Base-by-base conservation (phyloP, 2,888 invertebrate species). In the Tetranychus piercei region DNA sequence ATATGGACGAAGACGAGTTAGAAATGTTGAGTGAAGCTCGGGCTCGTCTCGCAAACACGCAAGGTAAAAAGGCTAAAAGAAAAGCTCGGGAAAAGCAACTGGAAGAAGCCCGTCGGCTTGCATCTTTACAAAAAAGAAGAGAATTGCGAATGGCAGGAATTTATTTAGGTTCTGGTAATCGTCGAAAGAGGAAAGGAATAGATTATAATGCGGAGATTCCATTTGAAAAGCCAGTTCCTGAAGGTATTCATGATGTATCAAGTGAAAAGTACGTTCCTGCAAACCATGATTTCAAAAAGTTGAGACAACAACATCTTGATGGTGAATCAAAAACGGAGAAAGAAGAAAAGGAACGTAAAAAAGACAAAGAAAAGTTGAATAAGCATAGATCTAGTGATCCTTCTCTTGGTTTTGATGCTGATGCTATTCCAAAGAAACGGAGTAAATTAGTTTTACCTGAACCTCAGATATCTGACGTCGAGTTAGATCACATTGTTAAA, bases 21-120 rank as follows among this genome's bases (percentile, higher is more conserved):
- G 99, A 99, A 84, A 99, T 99, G 99, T 84, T 99, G 78, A 96
- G 96, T 0, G 99, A 99, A 84, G 99, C 99, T 0, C 87, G 99
- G 80, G 99, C 99, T 2, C 89, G 99, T 81, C 86, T 99, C 73
- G 99, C 99, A 1, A 99, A 99, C 82, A 99, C 99, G 0, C 96
- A 99, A 81, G 95, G 99, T 71, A 86, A 86, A 79, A 86, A 87
- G 79, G 86, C 86, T 1, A 86, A 86, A 79, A 80, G 86, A 45
- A 86, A 86, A 80, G 99, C 99, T 0, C 87, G 99, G 69, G 99
- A 99, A 82, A 96, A 97, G 83, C 99, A 99, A 82, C 84, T 99
- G 78, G 96, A 99, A 82, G 99, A 99, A 83, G 99, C 99, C 0
- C 86, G 97, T 44, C 86, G 99, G 22, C 85, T 99, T 71, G 99